A percentile compares a stretch with the other conserved stretches of the same genome.
Conservation (phyloP, 1,140 invertebrate species). For the Zaprionus tsacasi region DNA sequence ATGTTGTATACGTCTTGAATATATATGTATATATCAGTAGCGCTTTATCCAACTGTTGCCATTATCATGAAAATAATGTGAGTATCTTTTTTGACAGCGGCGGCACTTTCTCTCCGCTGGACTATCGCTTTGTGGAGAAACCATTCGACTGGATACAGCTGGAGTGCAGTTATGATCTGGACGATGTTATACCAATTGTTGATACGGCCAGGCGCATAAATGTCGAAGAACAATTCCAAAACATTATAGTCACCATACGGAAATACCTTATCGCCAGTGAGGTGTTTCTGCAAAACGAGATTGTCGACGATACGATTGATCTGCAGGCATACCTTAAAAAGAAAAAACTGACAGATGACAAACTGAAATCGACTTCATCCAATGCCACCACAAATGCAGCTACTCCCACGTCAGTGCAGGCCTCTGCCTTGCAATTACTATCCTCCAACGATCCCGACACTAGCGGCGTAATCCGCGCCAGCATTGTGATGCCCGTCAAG, state of each 20-base stretch:
- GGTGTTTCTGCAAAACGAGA: slow-evolving; percentile 76
- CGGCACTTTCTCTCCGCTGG: slow-evolving; percentile 69
- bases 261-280: slow-evolving; percentile 68
- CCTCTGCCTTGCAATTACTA: slow-evolving; percentile 42
- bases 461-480: slow-evolving; percentile 57
- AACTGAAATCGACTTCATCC: slow-evolving; percentile 43
- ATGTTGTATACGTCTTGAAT: slow-evolving; percentile 18
- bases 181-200: slow-evolving; percentile 74
- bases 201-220: slow-evolving; percentile 67
- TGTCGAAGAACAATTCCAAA: slow-evolving; percentile 78
- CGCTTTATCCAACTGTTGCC: neutral
- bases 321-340: slow-evolving; percentile 71
- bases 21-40: slow-evolving; percentile 19
- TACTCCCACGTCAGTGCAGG: slow-evolving; percentile 2
- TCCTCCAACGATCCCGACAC: neutral
- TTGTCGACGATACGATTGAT: slow-evolving; percentile 68
- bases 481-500: slow-evolving; percentile 71
- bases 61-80: neutral
- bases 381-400: neutral
- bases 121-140: slow-evolving; percentile 77
- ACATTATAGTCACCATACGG: slow-evolving; percentile 67
- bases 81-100: slow-evolving; percentile 48
- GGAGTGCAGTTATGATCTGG: slow-evolving; percentile 76
- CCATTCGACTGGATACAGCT: slow-evolving; percentile 76
- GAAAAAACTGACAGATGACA: slow-evolving; percentile 56